These are phyloP conservation scores for Rhinoraja longicauda DNA, from an alignment of 2,797 vertebrate species.

Conservation along the genomic window DNA sequence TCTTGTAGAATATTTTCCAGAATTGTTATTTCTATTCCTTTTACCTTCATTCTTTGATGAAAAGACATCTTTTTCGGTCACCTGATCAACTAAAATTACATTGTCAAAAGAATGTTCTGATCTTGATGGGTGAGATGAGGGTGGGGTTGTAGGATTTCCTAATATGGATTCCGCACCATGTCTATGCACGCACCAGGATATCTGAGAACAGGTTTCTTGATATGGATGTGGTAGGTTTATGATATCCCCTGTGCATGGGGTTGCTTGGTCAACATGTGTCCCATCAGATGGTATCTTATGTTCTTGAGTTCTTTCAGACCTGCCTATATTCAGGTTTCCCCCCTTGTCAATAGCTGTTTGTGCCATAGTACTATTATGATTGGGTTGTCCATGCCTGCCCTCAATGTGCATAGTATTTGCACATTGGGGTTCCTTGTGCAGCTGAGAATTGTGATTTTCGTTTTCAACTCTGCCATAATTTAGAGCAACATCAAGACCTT, in stretches of 20 bases:
- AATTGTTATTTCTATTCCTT: conserved; percentile 42
- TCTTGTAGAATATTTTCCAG: not conserved
- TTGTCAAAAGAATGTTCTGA: conserved; percentile 41
- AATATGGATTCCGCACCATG: conserved; percentile 44
- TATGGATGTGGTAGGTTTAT: not conserved
- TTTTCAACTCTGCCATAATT: not conserved
- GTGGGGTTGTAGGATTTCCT: conserved; percentile 41
- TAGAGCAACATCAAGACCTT: conserved; percentile 43
- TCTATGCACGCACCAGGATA: not conserved
- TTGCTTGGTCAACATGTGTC: not conserved
- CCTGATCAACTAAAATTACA: conserved; percentile 45
- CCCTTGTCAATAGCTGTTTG: conserved; percentile 49
- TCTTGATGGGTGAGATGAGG: conserved; percentile 16
- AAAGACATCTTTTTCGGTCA: not conserved
- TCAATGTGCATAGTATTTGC: not conserved
- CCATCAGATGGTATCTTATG: conserved; percentile 44
- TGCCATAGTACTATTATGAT: conserved; percentile 22
- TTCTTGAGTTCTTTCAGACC: conserved; percentile 15
- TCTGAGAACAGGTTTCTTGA: conserved; percentile 19
- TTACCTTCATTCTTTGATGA: not conserved
- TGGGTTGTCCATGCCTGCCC: conserved; percentile 37
- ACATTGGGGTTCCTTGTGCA: not conserved
- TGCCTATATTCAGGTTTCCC: conserved; percentile 50
- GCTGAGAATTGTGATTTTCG: not conserved
- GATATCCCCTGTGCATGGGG: not conserved